Evolutionary conservation across 2,113 vertebrate species (phyloP), one percentile per base, ranked within the genome.

Genomic region (Paracanthobrama guichenoti): DNA sequence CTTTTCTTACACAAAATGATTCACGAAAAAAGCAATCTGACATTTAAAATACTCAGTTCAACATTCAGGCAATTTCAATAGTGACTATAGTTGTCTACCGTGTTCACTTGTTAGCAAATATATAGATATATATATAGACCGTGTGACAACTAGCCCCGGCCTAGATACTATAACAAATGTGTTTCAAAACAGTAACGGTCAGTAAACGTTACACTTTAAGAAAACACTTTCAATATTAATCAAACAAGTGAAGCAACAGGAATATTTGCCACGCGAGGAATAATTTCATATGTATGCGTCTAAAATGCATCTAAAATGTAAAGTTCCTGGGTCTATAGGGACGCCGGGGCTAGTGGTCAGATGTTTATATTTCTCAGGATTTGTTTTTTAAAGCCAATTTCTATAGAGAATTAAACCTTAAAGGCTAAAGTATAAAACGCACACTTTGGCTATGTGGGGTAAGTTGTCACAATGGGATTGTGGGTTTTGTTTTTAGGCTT

Each of bases 111-210:
- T n/a, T 16, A 44, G 13, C 22, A 22, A 39, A 10, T 31, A 59
- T 10, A 55, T 39, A n/a, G n/a, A n/a, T n/a, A n/a, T n/a, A n/a
- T n/a, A 16, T 12, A 57, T 20, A 55, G 10, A 13, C 18, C 74
- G 16, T 42, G 53, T 78, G 75, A 78, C 75, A 59, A 22, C 66
- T 69, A 69, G 66, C 31, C 66, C 66, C 66, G 66, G 66, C 2
- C 9, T 69, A 12, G 35, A 76, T 14, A 35, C 42, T n/a, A 16
- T 4, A 46, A 42, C 22, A 39, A 39, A 78, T 11, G 18, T 5
- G 12, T n/a, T 24, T 78, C 74, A 76, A 77, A 78, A 59, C 31
- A 39, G 18, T 24, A 53, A 31, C 46, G 1, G 31, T 2, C 50
- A 57, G 11, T 5, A 16, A 59, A 59, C 18, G 4, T 39, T 5